phyloP scores from a whole-genome alignment of 2,797 vertebrate species.

The Buceros bicornis region DNA sequence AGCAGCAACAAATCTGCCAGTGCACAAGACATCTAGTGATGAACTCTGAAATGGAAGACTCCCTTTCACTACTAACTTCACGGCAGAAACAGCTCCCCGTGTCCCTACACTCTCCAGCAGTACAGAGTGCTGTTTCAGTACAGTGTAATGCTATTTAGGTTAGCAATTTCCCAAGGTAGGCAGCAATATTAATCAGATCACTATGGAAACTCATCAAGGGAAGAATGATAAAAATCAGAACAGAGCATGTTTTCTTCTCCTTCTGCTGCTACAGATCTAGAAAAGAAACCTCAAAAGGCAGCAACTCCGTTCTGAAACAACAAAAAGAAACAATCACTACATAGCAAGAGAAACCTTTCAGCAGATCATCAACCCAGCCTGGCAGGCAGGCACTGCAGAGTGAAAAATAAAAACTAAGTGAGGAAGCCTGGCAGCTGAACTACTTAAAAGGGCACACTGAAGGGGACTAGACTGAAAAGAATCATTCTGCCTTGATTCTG shows the following conservation, averaged over 20 bases:
- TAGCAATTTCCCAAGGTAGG: not conserved
- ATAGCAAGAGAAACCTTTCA: not conserved
- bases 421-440: not conserved
- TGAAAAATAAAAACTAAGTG: not conserved
- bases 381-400: not conserved
- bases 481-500: not conserved
- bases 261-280: not conserved
- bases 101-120: not conserved
- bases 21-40: not conserved
- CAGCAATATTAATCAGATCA: not conserved
- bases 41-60: not conserved
- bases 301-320: not conserved
- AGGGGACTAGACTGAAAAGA: not conserved
- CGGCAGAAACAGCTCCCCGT: not conserved
- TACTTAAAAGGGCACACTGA: not conserved
- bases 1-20: not conserved
- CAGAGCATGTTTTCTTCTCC: not conserved
- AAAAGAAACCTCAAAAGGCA: not conserved
- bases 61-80: not conserved
- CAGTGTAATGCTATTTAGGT: not conserved
- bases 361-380: not conserved
- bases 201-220: not conserved
- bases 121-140: not conserved
- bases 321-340: not conserved
- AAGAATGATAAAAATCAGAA: not conserved